A percentile compares a stretch with the other conserved stretches of the same genome.
Conservation (phyloP, 2,113 vertebrate species). For the Leptobrachium ailaonicum region DNA sequence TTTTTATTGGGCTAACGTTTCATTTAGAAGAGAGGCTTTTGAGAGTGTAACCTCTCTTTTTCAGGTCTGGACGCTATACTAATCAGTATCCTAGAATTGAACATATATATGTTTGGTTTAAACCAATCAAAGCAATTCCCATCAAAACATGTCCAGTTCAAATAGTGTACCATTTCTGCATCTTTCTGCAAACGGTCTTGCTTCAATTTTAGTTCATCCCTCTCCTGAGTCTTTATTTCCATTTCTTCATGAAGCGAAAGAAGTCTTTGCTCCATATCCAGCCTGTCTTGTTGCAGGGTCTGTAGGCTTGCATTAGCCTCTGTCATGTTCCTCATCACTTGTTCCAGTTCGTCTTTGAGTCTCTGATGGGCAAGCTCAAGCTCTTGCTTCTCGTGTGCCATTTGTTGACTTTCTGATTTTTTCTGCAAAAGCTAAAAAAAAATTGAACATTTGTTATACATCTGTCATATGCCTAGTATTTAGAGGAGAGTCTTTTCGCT, state of each 20-base stretch:
- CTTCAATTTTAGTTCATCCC: constrained; percentile 44
- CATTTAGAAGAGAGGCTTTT: too few species aligned
- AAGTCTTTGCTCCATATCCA: constrained; percentile 16
- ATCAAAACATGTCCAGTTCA: too few species aligned
- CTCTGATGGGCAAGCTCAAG: constrained; percentile 39
- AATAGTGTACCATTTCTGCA: too few species aligned
- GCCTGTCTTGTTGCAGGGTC: constrained; percentile 11
- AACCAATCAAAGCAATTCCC: too few species aligned
- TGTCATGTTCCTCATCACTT: constrained; percentile 9
- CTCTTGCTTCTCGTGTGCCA: constrained; percentile 51
- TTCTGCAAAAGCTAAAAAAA: not conserved
- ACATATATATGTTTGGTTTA: too few species aligned
- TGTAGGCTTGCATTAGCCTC: not conserved
- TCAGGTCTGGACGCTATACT: too few species aligned
- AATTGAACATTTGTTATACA: too few species aligned
- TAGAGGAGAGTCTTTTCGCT: not conserved
- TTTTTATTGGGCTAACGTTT: too few species aligned
- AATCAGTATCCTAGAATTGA: too few species aligned
- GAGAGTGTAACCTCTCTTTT: too few species aligned
- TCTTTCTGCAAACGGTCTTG: too few species aligned
- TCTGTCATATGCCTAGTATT: too few species aligned
- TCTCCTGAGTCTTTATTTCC: constrained; percentile 46
- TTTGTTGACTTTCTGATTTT: not conserved
- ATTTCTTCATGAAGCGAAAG: constrained; percentile 46
- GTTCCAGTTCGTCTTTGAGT: constrained; percentile 50